phyloP scores from a whole-genome alignment of 2,888 invertebrate species.

The Neria commutata region DNA sequence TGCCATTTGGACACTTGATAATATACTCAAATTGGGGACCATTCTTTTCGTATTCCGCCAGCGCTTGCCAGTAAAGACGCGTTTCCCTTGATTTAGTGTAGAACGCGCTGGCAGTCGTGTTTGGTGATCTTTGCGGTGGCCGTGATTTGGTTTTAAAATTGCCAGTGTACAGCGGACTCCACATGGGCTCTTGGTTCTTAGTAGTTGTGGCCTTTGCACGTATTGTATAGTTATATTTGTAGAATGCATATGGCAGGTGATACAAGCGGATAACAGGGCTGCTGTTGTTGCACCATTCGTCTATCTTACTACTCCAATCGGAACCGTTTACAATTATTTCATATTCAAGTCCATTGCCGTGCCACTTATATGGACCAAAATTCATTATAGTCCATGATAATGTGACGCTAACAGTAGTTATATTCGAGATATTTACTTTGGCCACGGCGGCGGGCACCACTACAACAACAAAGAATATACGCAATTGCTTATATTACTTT shows the following conservation, averaged over 20 bases:
- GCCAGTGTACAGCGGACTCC: constrained; percentile 71
- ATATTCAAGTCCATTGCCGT: constrained; percentile 37
- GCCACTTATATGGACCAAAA: constrained; percentile 28
- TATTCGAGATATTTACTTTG: constrained; percentile 33
- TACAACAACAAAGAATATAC: constrained; percentile 16
- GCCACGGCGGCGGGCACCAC: constrained; percentile 45
- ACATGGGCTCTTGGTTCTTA: constrained; percentile 65
- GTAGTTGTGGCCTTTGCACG: constrained; percentile 72
- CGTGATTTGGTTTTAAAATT: constrained; percentile 66
- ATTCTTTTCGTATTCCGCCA: constrained; percentile 71
- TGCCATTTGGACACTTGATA: too few species aligned
- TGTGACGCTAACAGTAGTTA: constrained; percentile 38
- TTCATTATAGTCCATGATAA: constrained; percentile 37
- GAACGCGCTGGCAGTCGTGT: constrained; percentile 74
- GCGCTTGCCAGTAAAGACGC: constrained; percentile 79
- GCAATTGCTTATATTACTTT: too few species aligned
- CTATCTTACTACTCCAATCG: too few species aligned
- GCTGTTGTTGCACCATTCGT: neutral
- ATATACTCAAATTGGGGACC: constrained; percentile 76
- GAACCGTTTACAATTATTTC: constrained; percentile 35
- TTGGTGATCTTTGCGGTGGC: constrained; percentile 70
- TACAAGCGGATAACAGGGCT: neutral
- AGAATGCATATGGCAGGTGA: constrained; percentile 23
- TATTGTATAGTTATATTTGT: constrained; percentile 64
- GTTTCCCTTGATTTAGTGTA: constrained; percentile 67